Conservation (phyloP, 2,113 vertebrate species). For the Sceloporus tristichus region DNA sequence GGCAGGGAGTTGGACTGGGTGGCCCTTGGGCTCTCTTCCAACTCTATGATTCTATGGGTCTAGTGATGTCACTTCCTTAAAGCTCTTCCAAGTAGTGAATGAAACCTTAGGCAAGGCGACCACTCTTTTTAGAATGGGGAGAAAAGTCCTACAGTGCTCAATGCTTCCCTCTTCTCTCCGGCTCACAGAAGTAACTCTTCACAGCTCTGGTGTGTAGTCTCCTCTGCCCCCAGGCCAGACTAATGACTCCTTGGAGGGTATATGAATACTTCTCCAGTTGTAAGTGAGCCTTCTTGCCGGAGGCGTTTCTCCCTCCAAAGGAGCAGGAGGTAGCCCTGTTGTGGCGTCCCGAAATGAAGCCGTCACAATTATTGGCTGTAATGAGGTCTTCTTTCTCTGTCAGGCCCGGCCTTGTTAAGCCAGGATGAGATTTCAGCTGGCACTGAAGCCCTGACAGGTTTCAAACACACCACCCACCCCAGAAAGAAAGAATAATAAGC, state of each 20-base stretch:
- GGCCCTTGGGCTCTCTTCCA: too few relatives aligned
- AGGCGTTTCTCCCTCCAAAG: too few relatives aligned
- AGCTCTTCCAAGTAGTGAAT: too few relatives aligned
- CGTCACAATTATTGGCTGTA: background rate
- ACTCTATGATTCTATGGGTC: too few relatives aligned
- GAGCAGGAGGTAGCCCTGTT: background rate
- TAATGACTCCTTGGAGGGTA: background rate
- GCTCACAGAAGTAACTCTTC: too few relatives aligned
- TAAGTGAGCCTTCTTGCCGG: background rate
- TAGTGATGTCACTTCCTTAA: too few relatives aligned
- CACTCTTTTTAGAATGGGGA: too few relatives aligned
- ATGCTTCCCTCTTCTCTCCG: too few relatives aligned
- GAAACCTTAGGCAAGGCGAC: too few relatives aligned
- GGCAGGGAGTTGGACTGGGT: too few relatives aligned
- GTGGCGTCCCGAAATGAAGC: background rate
- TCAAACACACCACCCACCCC: background rate
- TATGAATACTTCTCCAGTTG: background rate
- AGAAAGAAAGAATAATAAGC: background rate
- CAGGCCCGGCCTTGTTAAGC: background rate
- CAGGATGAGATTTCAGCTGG: background rate
- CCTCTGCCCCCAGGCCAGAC: background rate
- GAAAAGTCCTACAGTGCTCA: too few relatives aligned
- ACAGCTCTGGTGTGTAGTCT: background rate
- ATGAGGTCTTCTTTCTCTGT: background rate
- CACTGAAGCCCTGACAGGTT: rapidly evolving